Base-by-base conservation (phyloP, 30 jellyfish, hydroid and myxozoan genomes). In the Pseudorhiza aurosa region DNA sequence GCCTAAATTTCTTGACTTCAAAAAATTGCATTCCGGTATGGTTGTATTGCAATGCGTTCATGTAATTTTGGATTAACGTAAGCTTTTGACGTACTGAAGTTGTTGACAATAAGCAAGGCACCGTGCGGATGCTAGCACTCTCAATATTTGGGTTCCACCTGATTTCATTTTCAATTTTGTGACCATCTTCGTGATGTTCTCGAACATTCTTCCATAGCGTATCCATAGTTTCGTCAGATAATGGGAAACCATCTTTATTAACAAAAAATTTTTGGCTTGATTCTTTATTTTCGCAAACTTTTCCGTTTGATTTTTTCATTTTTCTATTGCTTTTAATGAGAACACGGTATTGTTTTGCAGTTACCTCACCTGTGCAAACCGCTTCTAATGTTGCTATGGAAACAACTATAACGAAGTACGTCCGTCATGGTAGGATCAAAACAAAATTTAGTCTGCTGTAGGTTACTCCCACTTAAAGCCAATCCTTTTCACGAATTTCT, bases 1-100 rank as follows among this genome's bases (percentile, higher is more conserved):
- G 92, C 37, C 98, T 85, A 55, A 53, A 64, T 55, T 75, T 86
- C 72, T 74, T 85, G 8, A 92, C 87, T 40, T 92, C 93, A 58
- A 92, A 92, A 25, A 92, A 85, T 42, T 92, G 95, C 83, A 83
- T 60, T 33, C 98, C 98, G 1, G 96, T 85, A 53, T 85, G 96
- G 72, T 92, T 92, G 75, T 92, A 92, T 69, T 92, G 96, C 44
- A 92, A 60, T 32, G 63, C 75, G 47, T 78, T 64, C 89, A 92
- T 19, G 57, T 77, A 92, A 25, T 59, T 65, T 71, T 92, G 98
- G 32, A 92, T 81, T 0, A 9, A 28, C 45, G 75, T 39, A 26
- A 83, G 55, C 50, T 78, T 83, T 10, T 91, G 94, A 2, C 40
- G 26, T 25, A 81, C 37, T 35, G 88, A 39, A 75, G 69, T 78